Conservation (phyloP, 2,797 vertebrate genomes). For the Gymnopithys bicolor region DNA sequence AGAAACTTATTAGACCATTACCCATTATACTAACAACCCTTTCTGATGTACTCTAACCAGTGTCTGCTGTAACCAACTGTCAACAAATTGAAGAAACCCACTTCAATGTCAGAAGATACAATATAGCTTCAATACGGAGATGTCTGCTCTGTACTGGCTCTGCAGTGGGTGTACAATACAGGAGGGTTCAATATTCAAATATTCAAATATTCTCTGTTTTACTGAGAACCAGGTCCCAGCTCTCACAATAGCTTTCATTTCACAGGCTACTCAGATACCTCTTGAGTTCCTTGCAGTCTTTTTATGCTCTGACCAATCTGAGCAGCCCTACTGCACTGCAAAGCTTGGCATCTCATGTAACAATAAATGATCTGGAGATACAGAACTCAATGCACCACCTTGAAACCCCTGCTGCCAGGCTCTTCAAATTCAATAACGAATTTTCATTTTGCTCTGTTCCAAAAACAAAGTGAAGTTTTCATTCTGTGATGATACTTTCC, state of each 20-base stretch:
- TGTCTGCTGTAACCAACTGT: neutral
- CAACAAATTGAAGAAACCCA: neutral
- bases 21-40: neutral
- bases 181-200: neutral
- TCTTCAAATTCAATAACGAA: slow-evolving; percentile 22
- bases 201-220: neutral
- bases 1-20: neutral
- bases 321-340: neutral
- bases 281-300: neutral
- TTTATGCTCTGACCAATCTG: neutral
- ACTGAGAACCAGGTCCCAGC: neutral
- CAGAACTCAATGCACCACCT: neutral
- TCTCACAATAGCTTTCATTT: neutral
- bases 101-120: neutral
- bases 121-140: neutral
- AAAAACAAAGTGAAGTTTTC: slow-evolving; percentile 38
- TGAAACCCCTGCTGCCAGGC: neutral
- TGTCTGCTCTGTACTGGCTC: neutral
- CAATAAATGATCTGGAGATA: neutral
- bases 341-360: neutral
- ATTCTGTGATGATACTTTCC: neutral
- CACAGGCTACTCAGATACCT: neutral
- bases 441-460: slow-evolving; percentile 31
- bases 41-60: neutral
- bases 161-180: neutral